Evolutionary conservation across 1,140 invertebrate genomes (phyloP).

Genomic region (Drosophila gunungcola): DNA sequence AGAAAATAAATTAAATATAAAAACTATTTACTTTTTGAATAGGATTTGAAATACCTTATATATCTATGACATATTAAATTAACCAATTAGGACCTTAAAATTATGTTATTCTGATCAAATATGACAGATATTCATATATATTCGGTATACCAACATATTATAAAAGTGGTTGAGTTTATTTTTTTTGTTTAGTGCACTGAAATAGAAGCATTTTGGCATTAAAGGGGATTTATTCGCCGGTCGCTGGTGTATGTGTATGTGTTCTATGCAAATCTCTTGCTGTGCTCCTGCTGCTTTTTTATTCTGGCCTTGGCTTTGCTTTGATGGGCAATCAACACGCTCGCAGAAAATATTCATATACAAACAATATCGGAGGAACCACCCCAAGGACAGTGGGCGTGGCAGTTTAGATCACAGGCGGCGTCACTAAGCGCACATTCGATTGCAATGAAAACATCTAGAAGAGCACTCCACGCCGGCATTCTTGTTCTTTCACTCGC

Average conservation of each 20-base stretch:
- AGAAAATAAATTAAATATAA: too few relatives aligned
- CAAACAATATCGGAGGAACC: constrained; percentile 9
- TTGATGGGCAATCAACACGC: constrained; percentile 79
- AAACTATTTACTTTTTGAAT: too few relatives aligned
- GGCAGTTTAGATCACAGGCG: constrained; percentile 59
- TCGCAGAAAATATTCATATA: constrained; percentile 42
- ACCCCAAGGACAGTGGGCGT: constrained; percentile 48
- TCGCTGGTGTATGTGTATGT: not conserved
- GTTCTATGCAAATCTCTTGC: constrained; percentile 67
- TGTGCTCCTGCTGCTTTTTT: constrained; percentile 43
- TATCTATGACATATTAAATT: too few relatives aligned
- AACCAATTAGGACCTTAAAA: too few relatives aligned
- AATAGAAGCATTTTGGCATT: constrained; percentile 38
- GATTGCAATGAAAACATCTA: constrained; percentile 65
- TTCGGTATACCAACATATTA: too few relatives aligned
- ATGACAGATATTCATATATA: too few relatives aligned
- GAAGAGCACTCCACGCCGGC: constrained; percentile 15
- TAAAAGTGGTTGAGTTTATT: not conserved
- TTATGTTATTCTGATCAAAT: too few relatives aligned
- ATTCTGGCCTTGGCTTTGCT: constrained; percentile 51
- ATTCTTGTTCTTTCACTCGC: constrained; percentile 24
- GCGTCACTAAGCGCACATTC: constrained; percentile 59
- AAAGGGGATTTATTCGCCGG: constrained; percentile 17
- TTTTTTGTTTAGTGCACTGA: not conserved
- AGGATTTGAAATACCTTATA: too few relatives aligned